These are phyloP conservation scores for Bombus pascuorum DNA, from an alignment of 1,140 invertebrate species.

Conservation along the genomic window DNA sequence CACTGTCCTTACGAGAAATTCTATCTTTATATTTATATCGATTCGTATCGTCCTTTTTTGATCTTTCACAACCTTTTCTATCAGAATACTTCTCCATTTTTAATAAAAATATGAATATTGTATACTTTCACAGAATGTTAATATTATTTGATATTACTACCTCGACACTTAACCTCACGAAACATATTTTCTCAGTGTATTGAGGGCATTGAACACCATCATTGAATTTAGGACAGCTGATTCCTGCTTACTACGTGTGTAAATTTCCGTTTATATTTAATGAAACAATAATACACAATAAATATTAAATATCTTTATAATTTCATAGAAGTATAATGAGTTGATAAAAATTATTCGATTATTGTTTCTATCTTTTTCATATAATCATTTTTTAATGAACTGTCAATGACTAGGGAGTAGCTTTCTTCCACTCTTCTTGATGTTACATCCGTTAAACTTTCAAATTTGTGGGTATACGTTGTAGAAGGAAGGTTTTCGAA, in stretches of 20 bases:
- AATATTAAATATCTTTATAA: neutral
- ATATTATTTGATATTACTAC: neutral
- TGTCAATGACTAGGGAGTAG: slow-evolving; percentile 40
- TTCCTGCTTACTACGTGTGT: slow-evolving; percentile 45
- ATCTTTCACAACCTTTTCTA: slow-evolving; percentile 35
- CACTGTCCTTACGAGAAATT: slow-evolving; percentile 24
- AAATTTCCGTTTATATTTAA: slow-evolving; percentile 29
- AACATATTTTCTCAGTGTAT: neutral
- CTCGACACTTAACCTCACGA: slow-evolving; percentile 46
- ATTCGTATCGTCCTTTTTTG: slow-evolving; percentile 39
- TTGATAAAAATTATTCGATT: neutral
- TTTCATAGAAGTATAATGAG: neutral
- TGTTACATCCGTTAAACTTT: slow-evolving; percentile 73
- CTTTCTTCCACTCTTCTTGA: slow-evolving; percentile 40
- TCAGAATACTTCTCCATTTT: slow-evolving; percentile 63
- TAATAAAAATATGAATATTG: neutral
- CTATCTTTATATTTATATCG: slow-evolving; percentile 30
- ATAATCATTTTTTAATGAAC: slow-evolving; percentile 2
- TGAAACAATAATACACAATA: neutral
- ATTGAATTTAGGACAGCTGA: slow-evolving; percentile 48
- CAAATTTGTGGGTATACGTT: slow-evolving; percentile 65
- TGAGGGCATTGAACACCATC: slow-evolving; percentile 5
- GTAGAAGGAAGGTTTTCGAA: slow-evolving; percentile 50
- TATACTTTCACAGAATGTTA: neutral
- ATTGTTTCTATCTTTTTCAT: neutral